Conservation (phyloP, 2,888 invertebrate species). For the Drosophila hamatofila region DNA sequence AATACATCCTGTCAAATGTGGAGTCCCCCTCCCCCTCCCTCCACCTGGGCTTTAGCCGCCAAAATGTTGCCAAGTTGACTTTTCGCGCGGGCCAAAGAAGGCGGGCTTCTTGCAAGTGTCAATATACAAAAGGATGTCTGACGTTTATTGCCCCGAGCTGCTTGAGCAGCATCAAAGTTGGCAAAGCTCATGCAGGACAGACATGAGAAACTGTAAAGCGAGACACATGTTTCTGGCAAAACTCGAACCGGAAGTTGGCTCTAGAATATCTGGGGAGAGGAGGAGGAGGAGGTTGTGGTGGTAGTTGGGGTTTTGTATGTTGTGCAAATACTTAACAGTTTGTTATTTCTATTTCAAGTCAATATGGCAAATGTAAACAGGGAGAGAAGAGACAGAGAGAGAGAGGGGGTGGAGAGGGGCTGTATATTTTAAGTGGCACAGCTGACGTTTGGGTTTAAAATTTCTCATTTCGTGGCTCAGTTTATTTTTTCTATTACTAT, state of each 20-base stretch:
- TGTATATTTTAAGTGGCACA: constrained; percentile 66
- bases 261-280: neutral
- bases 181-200: constrained; percentile 33
- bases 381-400: neutral
- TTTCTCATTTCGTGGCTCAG: constrained; percentile 61
- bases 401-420: neutral
- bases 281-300: too few species aligned
- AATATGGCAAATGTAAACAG: constrained; percentile 74
- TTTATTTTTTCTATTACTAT: neutral
- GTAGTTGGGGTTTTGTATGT: constrained; percentile 26
- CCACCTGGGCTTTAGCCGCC: constrained; percentile 12
- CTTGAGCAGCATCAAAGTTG: constrained; percentile 50
- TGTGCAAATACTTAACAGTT: constrained; percentile 68
- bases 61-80: constrained; percentile 22
- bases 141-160: constrained; percentile 71
- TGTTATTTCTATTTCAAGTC: constrained; percentile 67
- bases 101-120: constrained; percentile 69
- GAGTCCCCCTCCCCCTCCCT: constrained; percentile 18
- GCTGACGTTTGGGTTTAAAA: constrained; percentile 75
- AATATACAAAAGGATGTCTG: constrained; percentile 76
- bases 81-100: constrained; percentile 28
- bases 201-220: constrained; percentile 42
- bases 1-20: constrained; percentile 65
- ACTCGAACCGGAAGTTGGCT: constrained; percentile 14
- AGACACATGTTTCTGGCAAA: constrained; percentile 48